Evolutionary conservation across 2,797 vertebrate genomes (phyloP), one percentile per base, ranked within the genome.

Genomic region (Sebastes diploproa): DNA sequence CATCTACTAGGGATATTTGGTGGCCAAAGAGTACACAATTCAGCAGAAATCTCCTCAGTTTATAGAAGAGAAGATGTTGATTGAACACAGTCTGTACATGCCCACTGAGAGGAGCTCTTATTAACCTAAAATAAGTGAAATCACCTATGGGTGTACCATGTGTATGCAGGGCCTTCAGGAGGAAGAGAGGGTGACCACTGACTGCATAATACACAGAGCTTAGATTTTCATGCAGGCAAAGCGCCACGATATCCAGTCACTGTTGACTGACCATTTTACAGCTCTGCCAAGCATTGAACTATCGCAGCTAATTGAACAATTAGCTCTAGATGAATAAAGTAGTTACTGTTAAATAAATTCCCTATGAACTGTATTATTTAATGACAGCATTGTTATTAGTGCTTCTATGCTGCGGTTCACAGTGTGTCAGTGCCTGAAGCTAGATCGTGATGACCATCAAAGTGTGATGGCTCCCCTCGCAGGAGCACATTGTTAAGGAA

Each of bases 401-500:
- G 4, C 14, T 77, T 69, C 18, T 58, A 6, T 36, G 23, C 62
- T 73, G 61, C 34, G 3, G 25, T 59, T 84, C 56, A 65, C 6
- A 70, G 25, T 38, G 61, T 66, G 14, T 58, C 52, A 46, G 6
- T 4, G 42, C 59, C 77, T 71, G 29, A 69, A 79, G 81, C 34
- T 58, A 50, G 20, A 54, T 61, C 72, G 58, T 87, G 36, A 81
- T 73, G 78, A 63, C 59, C 66, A 82, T 87, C 64, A 84, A 79
- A 58, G 59, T 61, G 81, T 86, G 65, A 90, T 79, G 18, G 30
- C 64, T 38, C 74, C 59, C 62, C 75, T 73, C 76, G 70, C 46
- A 78, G 2, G 20, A 68, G 80, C 70, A 83, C 72, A 72, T 84
- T 87, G 75, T 89, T 55, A 72, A 29, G 29, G 36, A 85, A 72